Evolutionary conservation across 2,888 invertebrate species (phyloP).

Genomic region (Antheraea assamensis): DNA sequence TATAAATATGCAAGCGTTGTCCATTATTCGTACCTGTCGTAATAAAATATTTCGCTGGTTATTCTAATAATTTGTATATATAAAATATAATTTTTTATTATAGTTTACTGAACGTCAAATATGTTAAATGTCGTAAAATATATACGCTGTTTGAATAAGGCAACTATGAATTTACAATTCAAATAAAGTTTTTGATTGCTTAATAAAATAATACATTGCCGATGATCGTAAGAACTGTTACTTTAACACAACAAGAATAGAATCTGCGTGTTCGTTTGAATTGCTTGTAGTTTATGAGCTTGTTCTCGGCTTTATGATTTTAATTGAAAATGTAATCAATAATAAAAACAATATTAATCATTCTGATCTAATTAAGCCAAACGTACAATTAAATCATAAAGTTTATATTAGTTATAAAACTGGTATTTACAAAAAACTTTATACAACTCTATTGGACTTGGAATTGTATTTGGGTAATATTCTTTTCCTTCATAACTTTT

Average conservation of each 20-base stretch:
- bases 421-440: not conserved
- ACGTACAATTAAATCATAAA: not conserved
- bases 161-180: constrained; percentile 1
- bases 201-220: constrained; percentile 13
- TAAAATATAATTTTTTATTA: not conserved
- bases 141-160: constrained; percentile 9
- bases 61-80: not conserved
- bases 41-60: not conserved
- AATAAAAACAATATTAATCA: constrained; percentile 1
- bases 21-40: no score
- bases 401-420: not conserved
- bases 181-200: constrained; percentile 11
- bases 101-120: not conserved
- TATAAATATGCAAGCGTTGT: no score
- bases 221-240: constrained; percentile 5
- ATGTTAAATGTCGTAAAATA: constrained; percentile 4
- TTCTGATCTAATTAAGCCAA: not conserved
- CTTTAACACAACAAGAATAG: constrained; percentile 5
- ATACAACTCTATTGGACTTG: not conserved
- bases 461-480: no score
- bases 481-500: no score
- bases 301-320: not conserved
- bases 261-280: constrained; percentile 1
- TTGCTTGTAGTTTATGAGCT: constrained; percentile 5
- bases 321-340: not conserved